Evolutionary conservation across 2,888 invertebrate genomes (phyloP).

Genomic region (Sarcophaga variegata): DNA sequence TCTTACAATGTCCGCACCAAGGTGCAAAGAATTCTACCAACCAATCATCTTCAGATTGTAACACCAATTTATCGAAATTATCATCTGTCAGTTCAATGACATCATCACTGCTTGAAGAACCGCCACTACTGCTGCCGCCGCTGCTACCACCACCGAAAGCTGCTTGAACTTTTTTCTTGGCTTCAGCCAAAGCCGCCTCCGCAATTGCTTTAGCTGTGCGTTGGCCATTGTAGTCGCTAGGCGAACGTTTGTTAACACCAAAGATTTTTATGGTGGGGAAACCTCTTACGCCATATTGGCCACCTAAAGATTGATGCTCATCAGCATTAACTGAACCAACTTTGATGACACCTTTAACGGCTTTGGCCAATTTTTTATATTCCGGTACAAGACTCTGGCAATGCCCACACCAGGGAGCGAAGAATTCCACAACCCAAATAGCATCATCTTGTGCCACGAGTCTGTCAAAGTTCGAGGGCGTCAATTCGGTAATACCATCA

Average conservation of each 20-base stretch:
- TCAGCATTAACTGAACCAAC: slow-evolving; percentile 97
- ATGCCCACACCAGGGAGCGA: slow-evolving; percentile 97
- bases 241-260: slow-evolving; percentile 90
- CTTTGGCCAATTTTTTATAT: slow-evolving; percentile 95
- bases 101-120: slow-evolving; percentile 74
- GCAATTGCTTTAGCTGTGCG: slow-evolving; percentile 93
- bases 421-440: slow-evolving; percentile 94
- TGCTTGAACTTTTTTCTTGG: slow-evolving; percentile 88
- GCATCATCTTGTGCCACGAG: slow-evolving; percentile 91
- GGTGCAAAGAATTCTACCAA: slow-evolving; percentile 98
- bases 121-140: slow-evolving; percentile 66
- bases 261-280: slow-evolving; percentile 99
- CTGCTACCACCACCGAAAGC: slow-evolving; percentile 85
- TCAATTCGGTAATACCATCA: slow-evolving; percentile 92
- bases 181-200: slow-evolving; percentile 91
- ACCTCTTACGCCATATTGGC: slow-evolving; percentile 91
- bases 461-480: slow-evolving; percentile 92
- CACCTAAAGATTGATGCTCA: slow-evolving; percentile 90
- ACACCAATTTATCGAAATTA: slow-evolving; percentile 95
- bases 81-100: slow-evolving; percentile 97
- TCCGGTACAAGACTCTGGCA: slow-evolving; percentile 95
- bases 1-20: slow-evolving; percentile 99
- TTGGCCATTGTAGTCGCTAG: slow-evolving; percentile 92
- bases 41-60: slow-evolving; percentile 97
- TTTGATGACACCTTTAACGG: slow-evolving; percentile 96